phyloP scores from a whole-genome alignment of 2,888 invertebrate genomes.

The Chorisops tibialis region DNA sequence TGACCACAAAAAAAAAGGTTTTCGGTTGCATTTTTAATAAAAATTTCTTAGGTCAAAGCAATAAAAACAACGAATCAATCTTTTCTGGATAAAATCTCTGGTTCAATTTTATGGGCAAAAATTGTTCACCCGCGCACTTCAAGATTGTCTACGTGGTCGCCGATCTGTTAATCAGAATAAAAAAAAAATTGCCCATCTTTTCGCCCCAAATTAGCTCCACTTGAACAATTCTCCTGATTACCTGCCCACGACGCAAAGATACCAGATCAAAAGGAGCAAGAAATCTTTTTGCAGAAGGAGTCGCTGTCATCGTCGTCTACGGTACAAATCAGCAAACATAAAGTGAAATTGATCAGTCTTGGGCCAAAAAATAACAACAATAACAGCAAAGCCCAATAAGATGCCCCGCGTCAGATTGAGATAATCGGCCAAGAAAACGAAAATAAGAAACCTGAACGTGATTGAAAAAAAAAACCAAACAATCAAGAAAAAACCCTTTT shows the following conservation, averaged over 20 bases:
- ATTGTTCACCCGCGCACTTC: no score
- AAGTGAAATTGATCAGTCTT: slow-evolving; percentile 18
- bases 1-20: slow-evolving; percentile 4
- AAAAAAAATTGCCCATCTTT: no score
- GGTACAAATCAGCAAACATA: background rate
- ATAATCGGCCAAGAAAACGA: slow-evolving; percentile 21
- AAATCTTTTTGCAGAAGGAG: background rate
- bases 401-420: slow-evolving; percentile 15
- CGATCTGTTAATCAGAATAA: no score
- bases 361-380: background rate
- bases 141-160: no score
- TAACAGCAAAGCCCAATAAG: slow-evolving; percentile 11
- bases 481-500: slow-evolving; percentile 28
- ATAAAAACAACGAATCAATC: slow-evolving; percentile 10
- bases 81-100: background rate
- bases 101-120: no score
- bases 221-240: no score
- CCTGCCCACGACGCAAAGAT: no score
- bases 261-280: no score
- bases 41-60: slow-evolving; percentile 6
- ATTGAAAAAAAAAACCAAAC: no score
- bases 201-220: no score
- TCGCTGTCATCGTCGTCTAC: background rate
- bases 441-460: background rate
- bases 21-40: slow-evolving; percentile 2